These are phyloP conservation scores for Leucophenga varia DNA, from an alignment of 1,140 invertebrate species.

Conservation along the genomic window DNA sequence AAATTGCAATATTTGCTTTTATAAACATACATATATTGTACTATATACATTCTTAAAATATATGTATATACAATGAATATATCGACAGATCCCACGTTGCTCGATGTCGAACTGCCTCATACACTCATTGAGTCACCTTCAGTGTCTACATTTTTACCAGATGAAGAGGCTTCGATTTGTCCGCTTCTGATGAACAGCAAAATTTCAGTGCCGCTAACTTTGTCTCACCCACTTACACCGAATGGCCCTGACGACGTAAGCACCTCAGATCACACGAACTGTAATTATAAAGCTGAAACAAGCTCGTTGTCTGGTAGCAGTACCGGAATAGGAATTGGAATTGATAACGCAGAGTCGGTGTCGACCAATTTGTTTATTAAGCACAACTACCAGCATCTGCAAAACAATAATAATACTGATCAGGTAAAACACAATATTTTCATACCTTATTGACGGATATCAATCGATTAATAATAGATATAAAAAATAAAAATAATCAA, in stretches of 20 bases:
- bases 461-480: too few relatives aligned
- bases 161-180: slow-evolving; percentile 61
- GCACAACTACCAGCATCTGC: slow-evolving; percentile 57
- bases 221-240: slow-evolving; percentile 58
- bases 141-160: slow-evolving; percentile 54
- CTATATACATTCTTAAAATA: too few relatives aligned
- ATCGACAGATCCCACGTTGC: slow-evolving; percentile 37
- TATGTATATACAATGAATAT: slow-evolving; percentile 34
- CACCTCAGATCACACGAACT: slow-evolving; percentile 35
- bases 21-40: not conserved
- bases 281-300: slow-evolving; percentile 30
- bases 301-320: slow-evolving; percentile 52
- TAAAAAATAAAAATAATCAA: too few relatives aligned
- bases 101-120: slow-evolving; percentile 38
- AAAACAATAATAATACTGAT: slow-evolving; percentile 49
- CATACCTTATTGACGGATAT: too few relatives aligned
- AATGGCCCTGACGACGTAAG: slow-evolving; percentile 35
- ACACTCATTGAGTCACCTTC: slow-evolving; percentile 41
- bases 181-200: slow-evolving; percentile 57
- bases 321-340: slow-evolving; percentile 50
- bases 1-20: not conserved
- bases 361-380: slow-evolving; percentile 58
- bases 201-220: slow-evolving; percentile 56
- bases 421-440: too few relatives aligned
- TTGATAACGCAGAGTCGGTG: slow-evolving; percentile 52